Evolutionary conservation across 2,797 vertebrate species (phyloP).

Genomic region (Moxostoma hubbsi): DNA sequence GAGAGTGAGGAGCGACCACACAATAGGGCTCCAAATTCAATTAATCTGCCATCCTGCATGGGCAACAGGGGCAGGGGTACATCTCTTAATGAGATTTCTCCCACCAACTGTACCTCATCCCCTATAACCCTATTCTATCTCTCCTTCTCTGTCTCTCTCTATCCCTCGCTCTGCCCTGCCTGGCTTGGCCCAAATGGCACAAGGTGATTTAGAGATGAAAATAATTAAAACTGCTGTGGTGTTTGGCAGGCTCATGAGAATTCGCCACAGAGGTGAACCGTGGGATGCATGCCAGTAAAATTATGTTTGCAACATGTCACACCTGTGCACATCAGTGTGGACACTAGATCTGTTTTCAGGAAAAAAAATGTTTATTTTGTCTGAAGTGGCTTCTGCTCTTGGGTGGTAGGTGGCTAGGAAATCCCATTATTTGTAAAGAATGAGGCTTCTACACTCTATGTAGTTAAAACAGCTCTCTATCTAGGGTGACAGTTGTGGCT

Average conservation of each 20-base stretch:
- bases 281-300: conserved; percentile 33
- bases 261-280: conserved; percentile 39
- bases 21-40: conserved; percentile 93
- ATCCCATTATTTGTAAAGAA: too few relatives aligned
- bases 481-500: not conserved
- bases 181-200: conserved; percentile 82
- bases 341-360: not conserved
- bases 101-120: conserved; percentile 78
- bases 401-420: not conserved
- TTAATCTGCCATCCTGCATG: conserved; percentile 86
- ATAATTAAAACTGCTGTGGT: conserved; percentile 92
- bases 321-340: conserved; percentile 7
- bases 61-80: conserved; percentile 87
- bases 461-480: not conserved
- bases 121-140: conserved; percentile 55
- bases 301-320: conserved; percentile 2
- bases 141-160: conserved; percentile 16
- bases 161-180: conserved; percentile 65
- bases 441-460: too few relatives aligned
- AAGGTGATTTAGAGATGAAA: conserved; percentile 92
- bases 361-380: too few relatives aligned
- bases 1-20: conserved; percentile 85
- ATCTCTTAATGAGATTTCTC: conserved; percentile 96
- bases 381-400: not conserved
- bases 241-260: conserved; percentile 73